These are phyloP conservation scores for Melitaea cinxia DNA, from an alignment of 1,140 invertebrate genomes.

Conservation along the genomic window DNA sequence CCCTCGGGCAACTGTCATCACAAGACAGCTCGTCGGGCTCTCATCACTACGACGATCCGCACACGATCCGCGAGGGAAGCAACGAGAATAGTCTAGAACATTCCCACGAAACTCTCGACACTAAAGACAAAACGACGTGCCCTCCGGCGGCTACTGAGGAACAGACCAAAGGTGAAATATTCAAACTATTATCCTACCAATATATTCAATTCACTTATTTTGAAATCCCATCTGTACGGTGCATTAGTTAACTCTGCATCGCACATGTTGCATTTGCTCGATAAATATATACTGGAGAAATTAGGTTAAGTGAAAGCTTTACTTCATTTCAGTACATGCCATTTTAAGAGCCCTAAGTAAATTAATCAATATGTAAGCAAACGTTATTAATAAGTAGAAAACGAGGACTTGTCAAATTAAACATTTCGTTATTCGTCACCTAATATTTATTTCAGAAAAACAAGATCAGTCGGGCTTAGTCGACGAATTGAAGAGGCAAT, in stretches of 20 bases:
- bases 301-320: slow-evolving; percentile 42
- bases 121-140: slow-evolving; percentile 66
- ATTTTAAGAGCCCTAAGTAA: slow-evolving; percentile 29
- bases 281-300: slow-evolving; percentile 35
- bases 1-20: slow-evolving; percentile 78
- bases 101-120: slow-evolving; percentile 75
- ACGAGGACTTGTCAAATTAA: slow-evolving; percentile 3
- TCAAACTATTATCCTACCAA: slow-evolving; percentile 9
- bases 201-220: slow-evolving; percentile 27
- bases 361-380: slow-evolving; percentile 36
- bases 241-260: slow-evolving; percentile 19
- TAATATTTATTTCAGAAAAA: slow-evolving; percentile 60
- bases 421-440: slow-evolving; percentile 5
- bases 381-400: slow-evolving; percentile 31
- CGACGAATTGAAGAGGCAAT: slow-evolving; percentile 94
- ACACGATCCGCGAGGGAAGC: slow-evolving; percentile 79
- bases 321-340: slow-evolving; percentile 18
- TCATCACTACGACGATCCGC: slow-evolving; percentile 76
- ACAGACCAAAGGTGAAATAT: slow-evolving; percentile 68
- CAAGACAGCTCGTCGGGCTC: slow-evolving; percentile 76
- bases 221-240: slow-evolving; percentile 19
- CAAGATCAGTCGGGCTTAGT: slow-evolving; percentile 83
- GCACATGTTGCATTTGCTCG: slow-evolving; percentile 25
- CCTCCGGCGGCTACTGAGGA: slow-evolving; percentile 59
- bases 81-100: slow-evolving; percentile 81